These are phyloP conservation scores for Spicauda simplicius DNA, from an alignment of 2,888 invertebrate genomes.

Conservation along the genomic window DNA sequence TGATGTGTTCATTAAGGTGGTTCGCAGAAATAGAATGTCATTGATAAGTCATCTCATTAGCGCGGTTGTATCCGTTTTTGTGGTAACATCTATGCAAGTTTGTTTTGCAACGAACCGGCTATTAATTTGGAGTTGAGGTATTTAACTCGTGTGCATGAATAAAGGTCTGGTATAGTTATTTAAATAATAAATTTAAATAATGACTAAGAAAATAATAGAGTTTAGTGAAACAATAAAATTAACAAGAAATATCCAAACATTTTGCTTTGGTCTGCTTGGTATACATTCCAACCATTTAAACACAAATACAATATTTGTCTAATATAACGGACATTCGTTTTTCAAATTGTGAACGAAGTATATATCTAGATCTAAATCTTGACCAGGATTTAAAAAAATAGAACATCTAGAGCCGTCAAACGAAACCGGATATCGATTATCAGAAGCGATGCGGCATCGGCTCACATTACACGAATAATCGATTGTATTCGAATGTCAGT, in stretches of 20 bases:
- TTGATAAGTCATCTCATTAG: constrained; percentile 33
- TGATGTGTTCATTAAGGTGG: constrained; percentile 30
- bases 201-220: no score
- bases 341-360: no score
- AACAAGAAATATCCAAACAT: no score
- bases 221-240: no score
- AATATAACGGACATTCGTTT: no score
- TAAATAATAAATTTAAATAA: no score
- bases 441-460: constrained; percentile 61
- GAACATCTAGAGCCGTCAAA: constrained; percentile 54
- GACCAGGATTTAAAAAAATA: constrained; percentile 30
- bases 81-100: constrained; percentile 25
- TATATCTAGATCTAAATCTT: background rate
- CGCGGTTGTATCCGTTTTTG: constrained; percentile 27
- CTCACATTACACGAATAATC: constrained; percentile 78
- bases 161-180: background rate
- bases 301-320: no score
- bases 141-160: background rate
- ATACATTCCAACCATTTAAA: no score
- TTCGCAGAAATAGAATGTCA: constrained; percentile 32
- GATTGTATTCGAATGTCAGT: constrained; percentile 80
- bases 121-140: background rate
- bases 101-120: background rate
- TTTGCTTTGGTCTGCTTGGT: no score
- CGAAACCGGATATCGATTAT: constrained; percentile 54